phyloP scores from a whole-genome alignment of 2,888 invertebrate genomes.

The Epinotia bilunana region DNA sequence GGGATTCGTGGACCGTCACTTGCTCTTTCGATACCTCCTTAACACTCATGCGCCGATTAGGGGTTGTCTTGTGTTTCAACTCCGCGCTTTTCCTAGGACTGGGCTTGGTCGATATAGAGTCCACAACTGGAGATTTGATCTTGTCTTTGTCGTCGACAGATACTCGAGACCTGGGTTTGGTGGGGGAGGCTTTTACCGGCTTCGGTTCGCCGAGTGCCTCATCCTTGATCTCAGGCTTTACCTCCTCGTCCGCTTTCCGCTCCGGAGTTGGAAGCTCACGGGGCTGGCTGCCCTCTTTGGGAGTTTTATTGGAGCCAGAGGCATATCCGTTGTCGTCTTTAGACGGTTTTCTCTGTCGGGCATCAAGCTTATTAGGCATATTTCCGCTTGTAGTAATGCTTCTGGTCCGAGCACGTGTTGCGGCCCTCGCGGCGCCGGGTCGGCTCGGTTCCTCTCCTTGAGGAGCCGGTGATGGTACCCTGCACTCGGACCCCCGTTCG shows the following conservation, averaged over 20 bases:
- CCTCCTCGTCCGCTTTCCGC: conserved; percentile 86
- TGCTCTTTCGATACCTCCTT: conserved; percentile 53
- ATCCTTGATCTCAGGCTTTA: conserved; percentile 76
- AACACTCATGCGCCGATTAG: conserved; percentile 57
- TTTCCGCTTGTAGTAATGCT: conserved; percentile 88
- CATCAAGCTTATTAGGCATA: conserved; percentile 85
- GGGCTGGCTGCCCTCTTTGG: conserved; percentile 86
- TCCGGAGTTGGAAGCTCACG: conserved; percentile 85
- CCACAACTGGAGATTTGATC: conserved; percentile 51
- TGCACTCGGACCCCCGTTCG: conserved; percentile 90
- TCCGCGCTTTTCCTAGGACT: conserved; percentile 67
- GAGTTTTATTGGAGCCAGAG: conserved; percentile 75
- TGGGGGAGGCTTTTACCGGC: conserved; percentile 59
- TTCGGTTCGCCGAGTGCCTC: conserved; percentile 64
- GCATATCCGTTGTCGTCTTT: conserved; percentile 69
- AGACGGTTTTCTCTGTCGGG: conserved; percentile 80
- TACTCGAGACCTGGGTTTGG: conserved; percentile 52
- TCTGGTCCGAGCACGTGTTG: conserved; percentile 87
- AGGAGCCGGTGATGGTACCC: conserved; percentile 89
- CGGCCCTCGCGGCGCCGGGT: conserved; percentile 75
- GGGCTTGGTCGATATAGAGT: conserved; percentile 52
- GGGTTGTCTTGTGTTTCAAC: conserved; percentile 60
- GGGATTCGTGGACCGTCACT: conserved; percentile 50
- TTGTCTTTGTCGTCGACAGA: conserved; percentile 72
- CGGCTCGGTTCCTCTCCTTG: conserved; percentile 89